A percentile compares a stretch with the other conserved stretches of the same genome.
Conservation (phyloP, 2,113 vertebrate genomes). For the Sinocyclocheilus anophthalmus region DNA sequence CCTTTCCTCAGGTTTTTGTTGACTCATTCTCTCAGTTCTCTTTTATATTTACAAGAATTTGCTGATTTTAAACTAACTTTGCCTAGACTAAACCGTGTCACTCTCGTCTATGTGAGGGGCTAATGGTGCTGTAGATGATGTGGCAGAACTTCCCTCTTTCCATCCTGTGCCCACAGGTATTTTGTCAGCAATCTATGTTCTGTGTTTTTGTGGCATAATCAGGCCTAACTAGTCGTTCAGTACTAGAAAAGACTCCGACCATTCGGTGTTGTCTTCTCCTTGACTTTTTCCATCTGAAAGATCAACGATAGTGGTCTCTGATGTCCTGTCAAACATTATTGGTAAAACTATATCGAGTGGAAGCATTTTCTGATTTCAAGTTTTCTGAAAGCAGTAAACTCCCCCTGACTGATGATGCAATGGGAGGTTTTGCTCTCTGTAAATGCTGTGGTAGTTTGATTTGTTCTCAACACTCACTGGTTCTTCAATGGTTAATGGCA, state of each 20-base stretch:
- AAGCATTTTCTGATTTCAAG: slow-evolving; percentile 9
- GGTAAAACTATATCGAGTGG: neutral
- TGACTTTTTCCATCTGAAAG: neutral
- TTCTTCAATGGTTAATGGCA: neutral
- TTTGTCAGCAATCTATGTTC: slow-evolving; percentile 13
- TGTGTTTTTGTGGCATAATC: neutral
- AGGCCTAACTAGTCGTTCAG: neutral
- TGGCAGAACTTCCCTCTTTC: slow-evolving; percentile 25
- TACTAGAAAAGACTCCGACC: neutral
- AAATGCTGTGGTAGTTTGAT: slow-evolving; percentile 6
- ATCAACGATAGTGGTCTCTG: neutral
- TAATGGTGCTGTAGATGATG: neutral
- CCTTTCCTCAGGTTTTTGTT: slow-evolving; percentile 61
- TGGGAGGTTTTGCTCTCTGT: neutral
- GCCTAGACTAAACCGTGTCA: slow-evolving; percentile 26
- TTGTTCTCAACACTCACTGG: neutral
- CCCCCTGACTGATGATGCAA: slow-evolving; percentile 35
- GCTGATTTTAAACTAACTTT: slow-evolving; percentile 43
- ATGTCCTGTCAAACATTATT: slow-evolving; percentile 3
- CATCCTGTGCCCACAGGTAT: slow-evolving; percentile 7
- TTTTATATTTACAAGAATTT: slow-evolving; percentile 57
- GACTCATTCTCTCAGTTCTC: slow-evolving; percentile 61
- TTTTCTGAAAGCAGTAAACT: slow-evolving; percentile 20
- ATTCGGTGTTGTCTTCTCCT: neutral
- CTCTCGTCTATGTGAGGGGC: neutral